A percentile compares a stretch with the other conserved stretches of the same genome.
phyloP scores from a whole-genome alignment of 1,140 invertebrate species.

The Lysiphlebus fabarum region DNA sequence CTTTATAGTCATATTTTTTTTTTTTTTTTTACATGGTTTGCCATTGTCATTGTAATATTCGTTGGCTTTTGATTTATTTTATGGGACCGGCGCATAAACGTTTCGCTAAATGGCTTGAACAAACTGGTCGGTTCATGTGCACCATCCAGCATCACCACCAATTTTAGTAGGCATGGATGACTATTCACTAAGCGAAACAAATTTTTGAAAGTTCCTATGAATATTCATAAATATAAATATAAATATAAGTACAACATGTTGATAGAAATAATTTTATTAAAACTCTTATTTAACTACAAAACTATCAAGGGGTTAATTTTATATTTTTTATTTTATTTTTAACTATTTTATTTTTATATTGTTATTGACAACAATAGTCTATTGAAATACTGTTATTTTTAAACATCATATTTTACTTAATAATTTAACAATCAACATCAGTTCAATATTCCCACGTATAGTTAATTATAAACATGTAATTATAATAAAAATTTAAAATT shows the following conservation, averaged over 20 bases:
- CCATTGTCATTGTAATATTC: conserved; percentile 47
- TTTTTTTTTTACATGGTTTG: background rate
- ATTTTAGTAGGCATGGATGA: background rate
- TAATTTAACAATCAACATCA: too few species aligned
- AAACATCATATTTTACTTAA: too few species aligned
- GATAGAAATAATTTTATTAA: background rate
- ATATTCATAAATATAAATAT: conserved; percentile 23
- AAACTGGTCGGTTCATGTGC: conserved; percentile 10
- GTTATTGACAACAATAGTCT: too few species aligned
- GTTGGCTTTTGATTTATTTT: conserved; percentile 48
- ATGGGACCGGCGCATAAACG: conserved; percentile 44
- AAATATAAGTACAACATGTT: background rate
- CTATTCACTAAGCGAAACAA: background rate
- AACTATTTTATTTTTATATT: too few species aligned
- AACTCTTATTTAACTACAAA: too few species aligned
- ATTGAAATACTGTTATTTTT: too few species aligned
- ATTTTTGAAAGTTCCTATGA: conserved; percentile 22
- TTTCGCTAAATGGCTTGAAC: conserved; percentile 37
- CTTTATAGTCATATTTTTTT: background rate
- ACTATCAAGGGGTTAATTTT: too few species aligned
- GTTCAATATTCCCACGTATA: too few species aligned
- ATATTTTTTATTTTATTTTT: too few species aligned
- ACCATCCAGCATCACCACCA: background rate
- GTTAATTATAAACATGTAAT: too few species aligned
- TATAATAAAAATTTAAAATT: too few species aligned